phyloP scores from a whole-genome alignment of 1,140 invertebrate species.

The Macrosteles quadrilineatus region DNA sequence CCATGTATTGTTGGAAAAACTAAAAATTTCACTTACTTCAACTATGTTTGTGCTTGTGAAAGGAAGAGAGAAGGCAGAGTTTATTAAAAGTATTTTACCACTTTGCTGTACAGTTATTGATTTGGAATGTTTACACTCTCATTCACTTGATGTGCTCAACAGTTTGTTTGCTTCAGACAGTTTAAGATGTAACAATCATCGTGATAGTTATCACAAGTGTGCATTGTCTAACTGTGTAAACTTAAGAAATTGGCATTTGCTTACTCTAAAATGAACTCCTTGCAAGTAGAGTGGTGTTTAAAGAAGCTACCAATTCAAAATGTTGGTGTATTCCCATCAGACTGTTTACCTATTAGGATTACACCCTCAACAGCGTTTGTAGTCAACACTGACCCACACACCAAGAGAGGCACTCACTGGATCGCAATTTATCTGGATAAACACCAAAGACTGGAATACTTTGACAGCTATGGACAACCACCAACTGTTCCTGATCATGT shows the following conservation, averaged over 20 bases:
- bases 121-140: background rate
- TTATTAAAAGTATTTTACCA: background rate
- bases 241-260: background rate
- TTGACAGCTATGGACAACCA: background rate
- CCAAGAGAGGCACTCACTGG: background rate
- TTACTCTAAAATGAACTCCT: background rate
- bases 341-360: background rate
- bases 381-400: background rate
- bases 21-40: background rate
- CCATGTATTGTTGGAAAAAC: background rate
- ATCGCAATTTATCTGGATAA: background rate
- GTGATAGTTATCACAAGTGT: background rate
- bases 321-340: background rate
- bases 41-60: background rate
- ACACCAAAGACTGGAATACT: background rate
- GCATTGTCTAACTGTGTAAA: background rate
- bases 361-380: background rate
- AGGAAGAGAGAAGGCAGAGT: background rate
- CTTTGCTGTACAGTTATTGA: background rate
- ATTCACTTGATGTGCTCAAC: background rate
- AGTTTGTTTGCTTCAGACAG: background rate
- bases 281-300: background rate
- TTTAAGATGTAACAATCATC: background rate
- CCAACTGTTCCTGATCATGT: background rate
- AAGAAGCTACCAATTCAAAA: background rate